Conservation (phyloP, 1,140 invertebrate species). For the Pinna nobilis region DNA sequence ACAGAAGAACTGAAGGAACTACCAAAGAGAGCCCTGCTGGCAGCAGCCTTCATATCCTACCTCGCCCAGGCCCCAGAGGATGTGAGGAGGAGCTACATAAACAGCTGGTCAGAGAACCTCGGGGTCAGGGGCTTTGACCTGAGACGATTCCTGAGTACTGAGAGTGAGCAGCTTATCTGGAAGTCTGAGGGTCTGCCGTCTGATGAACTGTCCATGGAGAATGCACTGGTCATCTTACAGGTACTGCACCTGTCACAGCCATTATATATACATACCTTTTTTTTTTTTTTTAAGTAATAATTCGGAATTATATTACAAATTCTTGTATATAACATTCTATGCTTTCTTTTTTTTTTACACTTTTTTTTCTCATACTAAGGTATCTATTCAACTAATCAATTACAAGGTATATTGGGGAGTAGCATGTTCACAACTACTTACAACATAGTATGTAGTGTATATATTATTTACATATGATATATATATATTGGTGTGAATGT, state of each 20-base stretch:
- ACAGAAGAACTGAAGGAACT: constrained; percentile 76
- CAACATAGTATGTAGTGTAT: too few relatives aligned
- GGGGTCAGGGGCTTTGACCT: constrained; percentile 80
- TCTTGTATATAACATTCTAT: background rate
- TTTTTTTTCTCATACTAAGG: too few relatives aligned
- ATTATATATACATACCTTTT: too few relatives aligned
- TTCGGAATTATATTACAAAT: background rate
- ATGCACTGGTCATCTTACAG: constrained; percentile 87
- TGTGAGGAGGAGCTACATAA: constrained; percentile 78
- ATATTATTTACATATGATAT: too few relatives aligned
- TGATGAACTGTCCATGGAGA: constrained; percentile 87
- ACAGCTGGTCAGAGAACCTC: constrained; percentile 78
- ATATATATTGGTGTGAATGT: too few relatives aligned
- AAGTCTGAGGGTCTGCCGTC: constrained; percentile 88
- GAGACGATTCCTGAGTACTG: constrained; percentile 82
- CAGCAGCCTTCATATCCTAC: constrained; percentile 87
- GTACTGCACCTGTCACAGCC: too few relatives aligned
- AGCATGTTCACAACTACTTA: too few relatives aligned
- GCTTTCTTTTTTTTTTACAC: too few relatives aligned
- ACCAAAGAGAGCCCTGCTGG: constrained; percentile 81
- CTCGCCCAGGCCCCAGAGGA: constrained; percentile 83
- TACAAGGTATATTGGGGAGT: too few relatives aligned
- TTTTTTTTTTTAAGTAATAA: too few relatives aligned
- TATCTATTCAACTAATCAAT: too few relatives aligned
- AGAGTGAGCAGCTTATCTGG: constrained; percentile 91